phyloP scores from a whole-genome alignment of 2,888 invertebrate species.

The Rutpela maculata region DNA sequence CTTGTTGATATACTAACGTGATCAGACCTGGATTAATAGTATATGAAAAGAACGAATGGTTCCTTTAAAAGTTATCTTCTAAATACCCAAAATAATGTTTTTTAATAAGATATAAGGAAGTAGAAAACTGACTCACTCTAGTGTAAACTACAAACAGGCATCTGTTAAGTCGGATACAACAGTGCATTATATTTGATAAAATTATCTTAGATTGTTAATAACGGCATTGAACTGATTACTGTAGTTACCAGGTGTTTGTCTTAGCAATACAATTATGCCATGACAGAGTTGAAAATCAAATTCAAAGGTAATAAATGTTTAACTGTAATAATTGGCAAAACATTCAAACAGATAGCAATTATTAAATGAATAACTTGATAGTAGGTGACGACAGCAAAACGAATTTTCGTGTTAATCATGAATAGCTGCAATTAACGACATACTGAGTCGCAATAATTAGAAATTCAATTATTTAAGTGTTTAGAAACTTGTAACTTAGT shows the following conservation, averaged over 20 bases:
- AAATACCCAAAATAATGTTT: no score
- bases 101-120: no score
- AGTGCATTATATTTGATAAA: background rate
- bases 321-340: slow-evolving; percentile 12
- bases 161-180: no score
- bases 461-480: slow-evolving; percentile 42
- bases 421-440: slow-evolving; percentile 48
- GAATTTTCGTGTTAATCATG: slow-evolving; percentile 27
- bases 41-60: no score
- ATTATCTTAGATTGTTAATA: background rate
- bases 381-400: slow-evolving; percentile 33
- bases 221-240: background rate
- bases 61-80: no score
- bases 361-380: slow-evolving; percentile 38
- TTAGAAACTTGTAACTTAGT: slow-evolving; percentile 29
- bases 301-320: slow-evolving; percentile 21
- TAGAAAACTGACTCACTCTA: no score
- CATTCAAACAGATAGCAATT: slow-evolving; percentile 21
- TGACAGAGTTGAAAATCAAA: background rate
- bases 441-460: slow-evolving; percentile 47
- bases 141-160: no score
- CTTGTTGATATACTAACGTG: no score
- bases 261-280: background rate
- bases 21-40: no score
- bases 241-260: background rate